phyloP scores from a whole-genome alignment of 1,140 invertebrate species.

The Ditylenchus dipsaci region DNA sequence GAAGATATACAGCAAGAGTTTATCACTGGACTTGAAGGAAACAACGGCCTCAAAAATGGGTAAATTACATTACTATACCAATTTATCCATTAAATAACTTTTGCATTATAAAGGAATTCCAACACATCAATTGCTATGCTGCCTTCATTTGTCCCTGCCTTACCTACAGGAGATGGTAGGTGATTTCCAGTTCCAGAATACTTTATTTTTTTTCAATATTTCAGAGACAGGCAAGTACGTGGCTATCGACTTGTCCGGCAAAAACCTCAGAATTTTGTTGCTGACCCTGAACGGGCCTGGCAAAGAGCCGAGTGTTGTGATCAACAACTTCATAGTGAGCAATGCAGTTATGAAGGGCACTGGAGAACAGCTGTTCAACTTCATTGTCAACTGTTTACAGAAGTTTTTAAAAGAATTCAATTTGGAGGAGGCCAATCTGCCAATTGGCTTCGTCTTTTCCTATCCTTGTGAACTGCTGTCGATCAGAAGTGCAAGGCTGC shows the following conservation, averaged over 20 bases:
- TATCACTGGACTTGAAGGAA: conserved; percentile 37
- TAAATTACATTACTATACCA: neutral
- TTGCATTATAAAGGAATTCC: neutral
- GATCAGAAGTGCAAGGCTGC: conserved; percentile 54
- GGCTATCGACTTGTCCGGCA: conserved; percentile 56
- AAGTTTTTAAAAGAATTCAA: conserved; percentile 57
- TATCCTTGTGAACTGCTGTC: conserved; percentile 57
- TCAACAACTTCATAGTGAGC: conserved; percentile 53
- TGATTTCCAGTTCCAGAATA: too few relatives aligned
- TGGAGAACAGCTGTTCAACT: conserved; percentile 57
- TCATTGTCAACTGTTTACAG: conserved; percentile 58
- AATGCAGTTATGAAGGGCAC: conserved; percentile 58
- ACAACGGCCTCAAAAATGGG: conserved; percentile 15
- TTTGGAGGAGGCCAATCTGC: conserved; percentile 53
- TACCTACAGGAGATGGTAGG: conserved; percentile 54
- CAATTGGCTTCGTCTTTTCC: conserved; percentile 58
- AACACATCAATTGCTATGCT: conserved; percentile 53
- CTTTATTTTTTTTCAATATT: neutral
- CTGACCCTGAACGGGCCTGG: conserved; percentile 44
- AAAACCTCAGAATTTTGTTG: conserved; percentile 55
- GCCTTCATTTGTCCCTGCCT: conserved; percentile 51
- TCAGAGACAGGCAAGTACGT: conserved; percentile 56
- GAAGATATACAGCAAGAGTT: conserved; percentile 52
- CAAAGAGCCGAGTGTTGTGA: conserved; percentile 35
- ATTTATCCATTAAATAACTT: too few relatives aligned